These are phyloP conservation scores for Xestoiulus laeticollis DNA, from an alignment of 2,888 invertebrate genomes.

Conservation along the genomic window DNA sequence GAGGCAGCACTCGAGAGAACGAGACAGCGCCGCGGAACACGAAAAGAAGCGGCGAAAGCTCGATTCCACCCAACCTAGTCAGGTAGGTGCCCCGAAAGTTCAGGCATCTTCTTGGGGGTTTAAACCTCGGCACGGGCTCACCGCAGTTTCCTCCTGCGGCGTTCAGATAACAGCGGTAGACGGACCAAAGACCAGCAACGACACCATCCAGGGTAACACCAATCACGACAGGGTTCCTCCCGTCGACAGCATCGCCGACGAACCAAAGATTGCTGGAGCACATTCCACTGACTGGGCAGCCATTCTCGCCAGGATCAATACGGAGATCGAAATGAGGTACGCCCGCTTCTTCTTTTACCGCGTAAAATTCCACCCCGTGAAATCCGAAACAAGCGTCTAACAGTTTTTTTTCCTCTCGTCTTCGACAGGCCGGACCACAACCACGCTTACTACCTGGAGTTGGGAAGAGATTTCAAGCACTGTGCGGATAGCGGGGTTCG, in stretches of 20 bases:
- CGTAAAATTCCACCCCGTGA: too few species aligned
- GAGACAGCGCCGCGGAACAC: neutral
- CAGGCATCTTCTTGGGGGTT: too few species aligned
- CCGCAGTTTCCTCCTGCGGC: too few species aligned
- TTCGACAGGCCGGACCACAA: neutral
- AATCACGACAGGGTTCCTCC: constrained; percentile 55
- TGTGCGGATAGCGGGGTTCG: too few species aligned
- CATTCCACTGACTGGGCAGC: constrained; percentile 11
- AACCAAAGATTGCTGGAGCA: neutral
- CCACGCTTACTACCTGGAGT: too few species aligned
- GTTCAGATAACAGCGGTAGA: constrained; percentile 40
- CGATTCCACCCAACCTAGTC: constrained; percentile 29
- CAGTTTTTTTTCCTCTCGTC: neutral
- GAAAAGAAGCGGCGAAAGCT: constrained; percentile 31
- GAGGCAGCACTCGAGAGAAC: neutral
- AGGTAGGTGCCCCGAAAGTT: neutral
- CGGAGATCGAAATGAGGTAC: constrained; percentile 1
- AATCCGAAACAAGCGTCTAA: neutral
- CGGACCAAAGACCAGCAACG: constrained; percentile 44
- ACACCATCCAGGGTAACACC: constrained; percentile 54
- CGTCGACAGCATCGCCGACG: neutral
- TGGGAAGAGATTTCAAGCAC: too few species aligned
- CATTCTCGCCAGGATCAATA: constrained; percentile 10
- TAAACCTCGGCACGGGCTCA: too few species aligned
- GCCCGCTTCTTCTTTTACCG: neutral